Conservation (phyloP, 2,113 vertebrate species). For the Anarrhichthys ocellatus region DNA sequence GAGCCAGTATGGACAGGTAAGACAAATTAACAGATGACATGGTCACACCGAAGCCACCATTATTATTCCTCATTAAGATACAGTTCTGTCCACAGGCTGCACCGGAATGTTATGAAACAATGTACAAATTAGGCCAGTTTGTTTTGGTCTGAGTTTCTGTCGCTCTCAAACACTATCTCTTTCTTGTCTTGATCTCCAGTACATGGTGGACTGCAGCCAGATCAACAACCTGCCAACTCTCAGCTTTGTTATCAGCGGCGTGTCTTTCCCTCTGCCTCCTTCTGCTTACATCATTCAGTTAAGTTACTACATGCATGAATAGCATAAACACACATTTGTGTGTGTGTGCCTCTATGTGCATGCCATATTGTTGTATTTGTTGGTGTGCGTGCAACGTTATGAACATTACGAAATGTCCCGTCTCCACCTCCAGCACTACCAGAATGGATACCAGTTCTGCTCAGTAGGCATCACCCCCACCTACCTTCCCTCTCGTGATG, state of each 20-base stretch:
- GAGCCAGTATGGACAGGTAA: conserved; percentile 71
- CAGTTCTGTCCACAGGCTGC: neutral
- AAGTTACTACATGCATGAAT: neutral
- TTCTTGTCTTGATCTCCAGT: conserved; percentile 58
- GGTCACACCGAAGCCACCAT: neutral
- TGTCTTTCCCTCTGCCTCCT: conserved; percentile 67
- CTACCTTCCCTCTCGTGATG: conserved; percentile 73
- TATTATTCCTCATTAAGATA: neutral
- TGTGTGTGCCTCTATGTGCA: neutral
- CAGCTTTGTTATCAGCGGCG: conserved; percentile 70
- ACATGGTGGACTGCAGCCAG: conserved; percentile 68
- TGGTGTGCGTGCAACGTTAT: neutral
- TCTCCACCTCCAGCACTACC: conserved; percentile 27
- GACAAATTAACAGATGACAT: conserved; percentile 3
- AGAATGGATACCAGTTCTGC: conserved; percentile 67
- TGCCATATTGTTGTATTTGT: neutral
- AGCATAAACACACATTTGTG: neutral
- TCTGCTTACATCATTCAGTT: conserved; percentile 72
- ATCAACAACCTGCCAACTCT: conserved; percentile 73
- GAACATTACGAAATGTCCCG: neutral
- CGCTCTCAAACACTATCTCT: neutral
- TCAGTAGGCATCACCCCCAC: conserved; percentile 70
- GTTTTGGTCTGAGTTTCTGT: neutral
- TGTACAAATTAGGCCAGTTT: neutral
- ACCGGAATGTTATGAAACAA: neutral